Evolutionary conservation across 2,797 vertebrate species (phyloP).

Genomic region (Microhierax caerulescens): DNA sequence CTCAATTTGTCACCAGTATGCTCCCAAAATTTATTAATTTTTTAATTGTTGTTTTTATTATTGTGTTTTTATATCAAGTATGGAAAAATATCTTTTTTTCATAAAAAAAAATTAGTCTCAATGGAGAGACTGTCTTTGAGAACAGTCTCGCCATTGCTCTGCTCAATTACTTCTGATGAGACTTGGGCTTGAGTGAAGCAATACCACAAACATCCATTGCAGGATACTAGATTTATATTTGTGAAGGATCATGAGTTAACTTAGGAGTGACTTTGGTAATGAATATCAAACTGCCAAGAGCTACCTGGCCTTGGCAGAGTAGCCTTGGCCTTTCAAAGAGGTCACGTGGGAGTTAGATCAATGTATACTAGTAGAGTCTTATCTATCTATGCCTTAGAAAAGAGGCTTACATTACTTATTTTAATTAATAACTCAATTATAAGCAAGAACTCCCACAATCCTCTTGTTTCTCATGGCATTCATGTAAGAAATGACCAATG

Average conservation of each 20-base stretch:
- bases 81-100: too few species aligned
- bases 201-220: neutral
- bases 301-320: neutral
- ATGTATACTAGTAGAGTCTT: neutral
- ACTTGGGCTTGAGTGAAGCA: neutral
- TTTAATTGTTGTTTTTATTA: neutral
- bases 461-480: neutral
- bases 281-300: neutral
- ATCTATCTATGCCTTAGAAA: neutral
- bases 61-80: neutral
- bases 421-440: neutral
- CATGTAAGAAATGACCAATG: neutral
- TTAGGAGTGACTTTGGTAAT: neutral
- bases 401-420: neutral
- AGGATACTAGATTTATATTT: neutral
- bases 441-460: neutral
- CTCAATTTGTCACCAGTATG: conserved; percentile 29
- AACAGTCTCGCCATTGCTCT: neutral
- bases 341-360: neutral
- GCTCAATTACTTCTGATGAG: neutral
- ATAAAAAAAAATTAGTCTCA: too few species aligned
- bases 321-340: neutral
- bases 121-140: too few species aligned
- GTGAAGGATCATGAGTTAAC: neutral
- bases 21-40: neutral